These are phyloP conservation scores for Heliconius melpomene DNA, from an alignment of 1,140 invertebrate genomes.

Conservation along the genomic window DNA sequence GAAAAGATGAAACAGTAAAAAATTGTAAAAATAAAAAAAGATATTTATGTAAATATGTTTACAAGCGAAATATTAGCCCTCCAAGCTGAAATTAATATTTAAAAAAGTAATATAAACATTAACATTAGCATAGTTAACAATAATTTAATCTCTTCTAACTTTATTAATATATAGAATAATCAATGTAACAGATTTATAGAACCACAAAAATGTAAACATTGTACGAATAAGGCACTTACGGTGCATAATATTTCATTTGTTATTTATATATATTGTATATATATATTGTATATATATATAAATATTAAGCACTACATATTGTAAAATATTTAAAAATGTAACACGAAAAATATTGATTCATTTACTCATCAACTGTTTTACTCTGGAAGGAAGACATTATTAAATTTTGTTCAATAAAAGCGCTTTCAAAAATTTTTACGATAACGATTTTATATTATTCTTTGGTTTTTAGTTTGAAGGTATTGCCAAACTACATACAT, in stretches of 20 bases:
- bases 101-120: slow-evolving; percentile 65
- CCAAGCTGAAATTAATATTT: slow-evolving; percentile 45
- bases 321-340: slow-evolving; percentile 60
- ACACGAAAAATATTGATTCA: slow-evolving; percentile 49
- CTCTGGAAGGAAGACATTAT: slow-evolving; percentile 27
- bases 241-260: slow-evolving; percentile 69
- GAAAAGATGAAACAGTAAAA: not conserved
- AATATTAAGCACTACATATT: slow-evolving; percentile 72
- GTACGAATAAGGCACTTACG: slow-evolving; percentile 77
- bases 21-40: not conserved
- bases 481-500: slow-evolving; percentile 49
- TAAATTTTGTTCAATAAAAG: slow-evolving; percentile 27
- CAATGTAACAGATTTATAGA: slow-evolving; percentile 76
- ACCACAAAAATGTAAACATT: slow-evolving; percentile 72
- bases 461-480: slow-evolving; percentile 58
- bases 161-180: slow-evolving; percentile 68
- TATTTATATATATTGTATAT: slow-evolving; percentile 51
- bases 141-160: slow-evolving; percentile 80
- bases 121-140: slow-evolving; percentile 80
- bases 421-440: slow-evolving; percentile 18
- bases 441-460: slow-evolving; percentile 44
- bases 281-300: slow-evolving; percentile 62
- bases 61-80: slow-evolving; percentile 15
- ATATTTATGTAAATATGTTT: not conserved
- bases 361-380: slow-evolving; percentile 59